Conservation (phyloP, 2,888 invertebrate genomes). For the Stramonita haemastoma region DNA sequence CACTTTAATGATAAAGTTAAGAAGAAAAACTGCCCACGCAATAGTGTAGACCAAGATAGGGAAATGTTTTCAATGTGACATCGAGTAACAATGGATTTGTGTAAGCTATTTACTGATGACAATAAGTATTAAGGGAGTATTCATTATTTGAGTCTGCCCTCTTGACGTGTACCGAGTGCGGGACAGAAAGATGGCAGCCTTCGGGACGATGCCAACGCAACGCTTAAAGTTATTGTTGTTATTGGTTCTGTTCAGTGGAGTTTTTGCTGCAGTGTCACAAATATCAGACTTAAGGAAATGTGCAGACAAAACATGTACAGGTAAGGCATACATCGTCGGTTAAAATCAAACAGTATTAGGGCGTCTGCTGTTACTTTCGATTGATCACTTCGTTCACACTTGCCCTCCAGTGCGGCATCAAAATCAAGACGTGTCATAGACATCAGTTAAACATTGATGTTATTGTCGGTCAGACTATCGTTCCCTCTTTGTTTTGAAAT, state of each 20-base stretch:
- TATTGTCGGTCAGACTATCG: no score
- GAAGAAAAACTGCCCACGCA: background rate
- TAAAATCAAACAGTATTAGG: background rate
- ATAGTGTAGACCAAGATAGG: background rate
- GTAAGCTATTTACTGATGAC: no score
- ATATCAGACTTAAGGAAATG: conserved; percentile 64
- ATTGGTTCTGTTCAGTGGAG: conserved; percentile 15
- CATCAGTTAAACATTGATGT: no score
- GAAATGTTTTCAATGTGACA: background rate
- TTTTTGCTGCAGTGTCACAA: conserved; percentile 14
- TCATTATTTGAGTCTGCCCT: background rate
- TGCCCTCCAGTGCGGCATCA: background rate
- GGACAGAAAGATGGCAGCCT: conserved; percentile 56
- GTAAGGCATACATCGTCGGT: conserved; percentile 48
- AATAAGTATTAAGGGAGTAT: background rate
- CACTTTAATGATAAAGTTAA: background rate
- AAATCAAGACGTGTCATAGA: conserved; percentile 9
- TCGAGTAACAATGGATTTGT: no score
- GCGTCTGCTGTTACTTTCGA: conserved; percentile 34
- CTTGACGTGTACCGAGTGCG: conserved; percentile 58
- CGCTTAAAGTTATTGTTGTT: conserved; percentile 29
- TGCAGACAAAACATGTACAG: conserved; percentile 62
- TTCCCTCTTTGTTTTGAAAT: no score
- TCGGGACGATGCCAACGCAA: conserved; percentile 41
- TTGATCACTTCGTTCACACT: background rate